phyloP scores from a whole-genome alignment of 2,888 invertebrate species.

The Drosophila putrida region DNA sequence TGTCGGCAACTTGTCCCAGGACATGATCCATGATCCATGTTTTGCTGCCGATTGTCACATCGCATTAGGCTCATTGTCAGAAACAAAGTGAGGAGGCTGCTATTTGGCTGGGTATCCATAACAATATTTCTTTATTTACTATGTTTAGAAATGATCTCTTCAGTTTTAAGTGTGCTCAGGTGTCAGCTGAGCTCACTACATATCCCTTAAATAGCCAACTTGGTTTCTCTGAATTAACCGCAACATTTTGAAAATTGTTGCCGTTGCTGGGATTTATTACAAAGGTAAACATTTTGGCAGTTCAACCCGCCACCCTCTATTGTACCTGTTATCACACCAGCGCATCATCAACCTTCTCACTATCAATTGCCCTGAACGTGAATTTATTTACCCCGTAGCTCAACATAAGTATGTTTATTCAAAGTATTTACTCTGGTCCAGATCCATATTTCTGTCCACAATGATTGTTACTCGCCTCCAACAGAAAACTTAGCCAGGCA shows the following conservation, averaged over 20 bases:
- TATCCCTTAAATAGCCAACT: not conserved
- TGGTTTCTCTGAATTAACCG: conserved; percentile 43
- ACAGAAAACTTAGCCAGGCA: conserved; percentile 44
- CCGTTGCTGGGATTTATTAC: conserved; percentile 44
- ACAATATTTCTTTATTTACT: conserved; percentile 54
- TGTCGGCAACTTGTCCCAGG: conserved; percentile 64
- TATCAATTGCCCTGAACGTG: conserved; percentile 64
- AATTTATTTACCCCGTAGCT: conserved; percentile 65
- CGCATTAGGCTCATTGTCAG: conserved; percentile 70
- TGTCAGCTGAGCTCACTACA: conserved; percentile 71
- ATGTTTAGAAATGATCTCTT: conserved; percentile 54
- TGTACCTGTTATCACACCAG: conserved; percentile 79
- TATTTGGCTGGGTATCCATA: conserved; percentile 60
- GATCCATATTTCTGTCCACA: conserved; percentile 17
- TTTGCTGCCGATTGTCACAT: conserved; percentile 79
- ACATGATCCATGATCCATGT: conserved; percentile 63
- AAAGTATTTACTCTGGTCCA: conserved; percentile 56
- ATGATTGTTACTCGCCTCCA: conserved; percentile 27
- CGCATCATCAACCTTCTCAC: conserved; percentile 41
- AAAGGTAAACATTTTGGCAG: conserved; percentile 54
- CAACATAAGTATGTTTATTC: conserved; percentile 58
- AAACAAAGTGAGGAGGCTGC: conserved; percentile 8
- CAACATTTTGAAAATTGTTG: conserved; percentile 32
- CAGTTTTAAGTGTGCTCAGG: conserved; percentile 68
- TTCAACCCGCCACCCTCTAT: conserved; percentile 27